phyloP scores from a whole-genome alignment of 1,140 invertebrate genomes.

The Ganaspis sp. region DNA sequence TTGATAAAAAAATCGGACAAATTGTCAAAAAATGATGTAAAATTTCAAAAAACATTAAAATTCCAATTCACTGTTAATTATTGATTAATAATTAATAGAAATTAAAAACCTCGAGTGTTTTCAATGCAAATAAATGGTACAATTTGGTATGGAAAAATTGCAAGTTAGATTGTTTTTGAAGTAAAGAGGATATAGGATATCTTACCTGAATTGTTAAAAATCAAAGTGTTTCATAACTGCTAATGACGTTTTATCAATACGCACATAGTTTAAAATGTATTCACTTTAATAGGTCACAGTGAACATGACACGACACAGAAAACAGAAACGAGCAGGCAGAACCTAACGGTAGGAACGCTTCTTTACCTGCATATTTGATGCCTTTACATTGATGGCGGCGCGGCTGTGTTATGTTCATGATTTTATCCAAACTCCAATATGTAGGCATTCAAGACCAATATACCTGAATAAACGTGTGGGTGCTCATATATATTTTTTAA shows the following conservation, averaged over 20 bases:
- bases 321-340: background rate
- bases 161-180: background rate
- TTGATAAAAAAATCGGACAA: too few relatives aligned
- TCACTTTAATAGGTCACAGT: background rate
- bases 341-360: conserved; percentile 8
- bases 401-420: background rate
- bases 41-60: too few relatives aligned
- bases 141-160: background rate
- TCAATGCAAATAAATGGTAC: too few relatives aligned
- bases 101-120: too few relatives aligned
- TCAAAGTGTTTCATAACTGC: background rate
- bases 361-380: conserved; percentile 5
- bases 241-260: background rate
- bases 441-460: background rate
- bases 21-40: too few relatives aligned
- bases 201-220: background rate
- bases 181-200: background rate
- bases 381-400: background rate
- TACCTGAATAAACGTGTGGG: background rate
- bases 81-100: too few relatives aligned
- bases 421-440: conserved; percentile 6
- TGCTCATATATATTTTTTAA: background rate
- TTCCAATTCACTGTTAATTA: too few relatives aligned
- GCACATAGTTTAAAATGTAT: conserved; percentile 2
- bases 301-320: background rate